Percentiles rank a stretch among this genome's conserved stretches.
Conservation (phyloP, 2,797 vertebrate genomes). For the Microhierax caerulescens region DNA sequence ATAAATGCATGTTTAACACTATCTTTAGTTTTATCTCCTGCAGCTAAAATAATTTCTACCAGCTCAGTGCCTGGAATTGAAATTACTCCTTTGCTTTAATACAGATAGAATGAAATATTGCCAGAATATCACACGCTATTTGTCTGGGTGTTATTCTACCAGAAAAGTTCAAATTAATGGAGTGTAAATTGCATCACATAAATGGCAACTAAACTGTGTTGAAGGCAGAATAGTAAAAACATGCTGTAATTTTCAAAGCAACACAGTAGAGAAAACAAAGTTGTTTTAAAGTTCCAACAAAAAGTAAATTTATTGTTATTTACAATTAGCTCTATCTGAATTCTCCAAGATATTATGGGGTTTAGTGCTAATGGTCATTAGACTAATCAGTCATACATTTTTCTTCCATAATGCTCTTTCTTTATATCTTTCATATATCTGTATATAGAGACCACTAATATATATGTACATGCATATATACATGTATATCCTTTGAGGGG, state of each 20-base stretch:
- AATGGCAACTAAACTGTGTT: not conserved
- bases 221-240: not conserved
- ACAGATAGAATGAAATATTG: not conserved
- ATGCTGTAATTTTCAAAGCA: not conserved
- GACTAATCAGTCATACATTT: not conserved
- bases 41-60: not conserved
- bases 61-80: not conserved
- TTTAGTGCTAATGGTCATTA: not conserved
- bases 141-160: not conserved
- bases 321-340: not conserved
- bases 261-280: not conserved
- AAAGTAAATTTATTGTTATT: not conserved
- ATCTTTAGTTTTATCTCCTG: not conserved
- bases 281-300: not conserved
- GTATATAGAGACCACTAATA: not conserved
- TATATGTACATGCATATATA: too few relatives aligned
- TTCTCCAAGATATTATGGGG: not conserved
- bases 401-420: not conserved
- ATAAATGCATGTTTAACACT: not conserved
- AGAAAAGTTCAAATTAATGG: not conserved
- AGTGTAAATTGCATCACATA: not conserved
- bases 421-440: not conserved
- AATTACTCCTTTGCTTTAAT: not conserved
- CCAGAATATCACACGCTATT: not conserved
- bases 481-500: rapidly evolving